Evolutionary conservation across 1,140 invertebrate species (phyloP), one percentile per base, ranked within the genome.

Genomic region (Drosophila micromelanica): DNA sequence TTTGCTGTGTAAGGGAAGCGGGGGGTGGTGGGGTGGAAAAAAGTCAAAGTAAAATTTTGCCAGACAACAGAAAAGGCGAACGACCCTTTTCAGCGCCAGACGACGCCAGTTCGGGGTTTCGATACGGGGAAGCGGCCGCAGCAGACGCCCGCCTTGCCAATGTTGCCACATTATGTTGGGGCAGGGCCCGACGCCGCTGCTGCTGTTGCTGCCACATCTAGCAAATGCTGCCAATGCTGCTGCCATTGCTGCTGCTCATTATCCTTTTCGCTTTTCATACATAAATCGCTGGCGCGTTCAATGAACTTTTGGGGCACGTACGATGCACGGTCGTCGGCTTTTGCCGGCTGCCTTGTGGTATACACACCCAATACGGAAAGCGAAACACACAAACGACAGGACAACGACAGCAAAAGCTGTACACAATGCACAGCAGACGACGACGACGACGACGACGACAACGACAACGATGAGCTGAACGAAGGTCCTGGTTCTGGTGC

Each of bases 281-380:
- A 91, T 91, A 91, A 91, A 91, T 90, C 76, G 84, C 72, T 61
- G 72, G 67, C 78, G 63, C 86, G 89, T 91, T 90, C 89, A 86
- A 80, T 91, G 89, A 91, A 89, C 89, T 81, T 73, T 55, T 76
- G 78, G 78, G 62, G 51, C 81, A 81, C 79, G 89, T 90, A 90
- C 82, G 78, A 79, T 51, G 70, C 63, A 78, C 81, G 82, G 80
- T 90, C 76, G 80, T 70, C 67, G 67, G 57, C 76, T 78, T 78
- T 65, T 71, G 64, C 71, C 71, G 40, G 46, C 51, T 40, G 61
- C 42, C 12, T 13, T 59, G 59, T 61, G 63, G 78, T 78, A 91
- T 91, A 91, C 90, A 91, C 86, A 91, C 90, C 90, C 86, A 87
- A 91, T 91, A 91, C 84, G 86, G 84, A 91, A 91, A 91, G 90